phyloP scores from a whole-genome alignment of 92 coral and sea anemone species.

The Porites divaricata region DNA sequence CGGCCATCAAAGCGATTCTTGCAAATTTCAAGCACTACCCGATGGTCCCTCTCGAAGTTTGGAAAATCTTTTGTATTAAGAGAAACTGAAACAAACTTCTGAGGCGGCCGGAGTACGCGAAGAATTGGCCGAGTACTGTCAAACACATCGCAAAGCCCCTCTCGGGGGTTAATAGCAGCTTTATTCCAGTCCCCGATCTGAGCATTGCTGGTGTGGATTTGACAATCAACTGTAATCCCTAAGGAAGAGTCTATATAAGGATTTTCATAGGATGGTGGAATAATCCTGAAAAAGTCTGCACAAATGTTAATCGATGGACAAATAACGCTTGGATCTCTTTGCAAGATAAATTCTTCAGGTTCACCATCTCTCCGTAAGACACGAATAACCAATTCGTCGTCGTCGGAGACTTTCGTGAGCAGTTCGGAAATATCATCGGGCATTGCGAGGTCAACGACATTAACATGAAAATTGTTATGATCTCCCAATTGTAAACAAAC shows the following conservation, averaged over 20 bases:
- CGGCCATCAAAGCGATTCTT: background rate
- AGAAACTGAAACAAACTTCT: background rate
- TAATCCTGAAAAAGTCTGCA: constrained; percentile 30
- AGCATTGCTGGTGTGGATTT: background rate
- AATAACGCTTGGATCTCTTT: background rate
- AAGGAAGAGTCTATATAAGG: background rate
- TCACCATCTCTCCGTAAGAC: constrained; percentile 18
- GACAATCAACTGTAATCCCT: background rate
- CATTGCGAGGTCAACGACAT: background rate
- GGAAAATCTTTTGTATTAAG: constrained; percentile 13
- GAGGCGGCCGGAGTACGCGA: constrained; percentile 30
- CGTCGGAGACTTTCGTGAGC: constrained; percentile 29
- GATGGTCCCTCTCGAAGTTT: constrained; percentile 8
- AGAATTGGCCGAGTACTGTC: constrained; percentile 26
- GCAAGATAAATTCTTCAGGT: constrained; percentile 13
- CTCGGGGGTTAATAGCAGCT: background rate
- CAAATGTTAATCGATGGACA: constrained; percentile 18
- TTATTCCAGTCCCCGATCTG: constrained; percentile 11
- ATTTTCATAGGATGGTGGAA: background rate
- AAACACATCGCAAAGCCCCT: background rate
- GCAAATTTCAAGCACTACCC: constrained; percentile 11
- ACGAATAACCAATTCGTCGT: constrained; percentile 12
- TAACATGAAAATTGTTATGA: background rate
- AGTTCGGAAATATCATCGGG: background rate
- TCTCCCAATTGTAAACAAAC: constrained; percentile 39